Evolutionary conservation across 2,113 vertebrate genomes (phyloP).

Genomic region (Ageneiosus marmoratus): DNA sequence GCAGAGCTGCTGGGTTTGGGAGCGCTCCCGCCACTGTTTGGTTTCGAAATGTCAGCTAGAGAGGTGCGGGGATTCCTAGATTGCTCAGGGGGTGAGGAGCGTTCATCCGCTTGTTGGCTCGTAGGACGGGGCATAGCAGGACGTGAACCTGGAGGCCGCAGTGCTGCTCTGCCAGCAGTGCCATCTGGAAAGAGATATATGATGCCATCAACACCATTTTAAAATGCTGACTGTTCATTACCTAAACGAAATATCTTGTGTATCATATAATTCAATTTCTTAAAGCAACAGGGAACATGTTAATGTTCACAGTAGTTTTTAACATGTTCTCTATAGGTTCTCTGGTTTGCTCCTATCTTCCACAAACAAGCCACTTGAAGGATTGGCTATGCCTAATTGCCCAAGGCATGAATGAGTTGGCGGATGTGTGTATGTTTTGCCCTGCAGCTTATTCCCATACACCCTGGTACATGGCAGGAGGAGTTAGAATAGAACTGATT

Average conservation of each 20-base stretch:
- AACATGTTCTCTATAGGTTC: neutral
- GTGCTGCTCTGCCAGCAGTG: constrained; percentile 75
- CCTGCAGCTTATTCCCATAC: neutral
- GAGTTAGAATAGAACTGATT: neutral
- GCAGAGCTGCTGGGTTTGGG: constrained; percentile 90
- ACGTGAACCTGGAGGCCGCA: constrained; percentile 79
- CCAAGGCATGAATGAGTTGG: neutral
- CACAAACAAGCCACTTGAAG: neutral
- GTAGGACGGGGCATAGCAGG: constrained; percentile 77
- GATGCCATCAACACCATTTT: neutral
- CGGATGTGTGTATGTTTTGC: neutral
- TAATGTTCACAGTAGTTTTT: neutral
- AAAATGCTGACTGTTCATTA: neutral
- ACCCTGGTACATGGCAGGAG: neutral
- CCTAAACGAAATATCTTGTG: neutral
- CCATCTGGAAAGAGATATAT: constrained; percentile 70
- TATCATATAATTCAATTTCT: neutral
- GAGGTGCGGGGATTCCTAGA: constrained; percentile 85
- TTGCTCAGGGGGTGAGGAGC: constrained; percentile 74
- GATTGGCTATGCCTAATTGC: neutral
- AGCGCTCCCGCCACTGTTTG: constrained; percentile 62
- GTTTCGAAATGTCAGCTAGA: constrained; percentile 84
- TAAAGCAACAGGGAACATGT: rapidly evolving
- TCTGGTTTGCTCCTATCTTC: neutral
- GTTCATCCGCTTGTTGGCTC: constrained; percentile 70